Evolutionary conservation across 2,888 invertebrate genomes (phyloP), one percentile per base, ranked within the genome.

Genomic region (Fissipunctia ypsillon): DNA sequence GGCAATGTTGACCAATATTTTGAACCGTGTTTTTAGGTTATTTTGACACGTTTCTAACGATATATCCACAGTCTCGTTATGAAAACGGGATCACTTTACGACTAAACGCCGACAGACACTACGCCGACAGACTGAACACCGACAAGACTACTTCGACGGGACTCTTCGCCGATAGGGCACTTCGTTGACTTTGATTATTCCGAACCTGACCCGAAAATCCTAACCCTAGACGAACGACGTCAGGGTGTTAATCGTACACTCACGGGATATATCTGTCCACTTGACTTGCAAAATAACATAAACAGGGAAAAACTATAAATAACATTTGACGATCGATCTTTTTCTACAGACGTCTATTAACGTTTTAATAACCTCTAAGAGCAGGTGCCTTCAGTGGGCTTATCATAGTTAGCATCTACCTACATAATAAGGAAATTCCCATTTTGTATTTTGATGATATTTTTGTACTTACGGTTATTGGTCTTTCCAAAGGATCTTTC

Each of bases 331-430:
- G 41, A 14, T 52, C 0, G 38, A 41, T 70, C 10, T 60, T 60
- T 28, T 52, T 25, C 5, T 78, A 16, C 28, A 35, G 28, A 38
- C 0, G 28, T 59, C 10, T 45, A 16, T 52, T 31, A 31, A 7
- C 16, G 41, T 78, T 78, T 63, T 45, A 52, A 45, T 70, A 38
- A 78, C 16, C 14, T 38, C 25, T 45, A 50, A 50, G 57, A 64
- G 22, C 28, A 43, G 28, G 28, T 50, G 22, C 9, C 1, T 50
- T 14, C 5, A 22, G 31, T 35, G n/a, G 14, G 2, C 9, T 31
- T 48, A 48, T 7, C n/a, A 31, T 28, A 22, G 16, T 28, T 28
- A 69, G 3, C 22, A 31, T 25, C 4, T 43, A 38, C 6, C 19
- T 28, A 6, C 22, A 28, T 28, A 35, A 25, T 59, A 28, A 59